Base-by-base conservation (phyloP, 2,113 vertebrate species). In the Corvus hawaiiensis region DNA sequence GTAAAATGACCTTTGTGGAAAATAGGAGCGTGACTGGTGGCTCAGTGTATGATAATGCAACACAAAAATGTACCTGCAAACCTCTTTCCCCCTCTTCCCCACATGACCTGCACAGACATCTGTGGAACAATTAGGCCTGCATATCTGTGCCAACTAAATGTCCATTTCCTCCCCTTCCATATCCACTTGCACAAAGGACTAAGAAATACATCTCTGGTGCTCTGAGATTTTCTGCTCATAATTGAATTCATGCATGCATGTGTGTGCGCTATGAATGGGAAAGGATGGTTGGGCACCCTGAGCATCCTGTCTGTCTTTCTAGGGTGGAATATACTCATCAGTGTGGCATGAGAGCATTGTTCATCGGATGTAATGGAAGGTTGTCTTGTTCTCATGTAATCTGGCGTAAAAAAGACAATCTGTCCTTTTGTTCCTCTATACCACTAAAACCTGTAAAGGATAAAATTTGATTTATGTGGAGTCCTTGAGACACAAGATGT, bases 361-460 rank as follows among this genome's bases (percentile, higher is more conserved):
- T 94, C 84, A 61, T 64, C 1, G 1, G 26, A 18, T 51, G 78
- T 87, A 94, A 94, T 95, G 80, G 83, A 61, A 88, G 86, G 80
- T 95, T 96, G 96, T 94, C 83, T 76, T 92, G 72, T 78, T 96
- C 69, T 92, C 74, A n/a, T 92, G 92, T 96, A 95, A 92, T 89
- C 90, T 87, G 88, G 90, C 27, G 0, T 95, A 90, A 82, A 91
- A 94, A 88, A 94, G 73, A 55, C 94, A 92, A 89, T 94, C 94
- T 94, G 88, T 93, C 76, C 94, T 89, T 96, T 94, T 94, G 88
- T 96, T 92, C 61, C 66, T 89, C 56, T 84, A 11, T 41, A 76
- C 68, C 62, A 74, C 62, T 94, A 64, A 89, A 95, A 93, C 69
- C 93, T 90, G 56, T 80, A 93, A 95, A 88, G 92, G 66, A 86